These are phyloP conservation scores for Gavialis gangeticus DNA, from an alignment of 2,113 vertebrate species.

Conservation along the genomic window DNA sequence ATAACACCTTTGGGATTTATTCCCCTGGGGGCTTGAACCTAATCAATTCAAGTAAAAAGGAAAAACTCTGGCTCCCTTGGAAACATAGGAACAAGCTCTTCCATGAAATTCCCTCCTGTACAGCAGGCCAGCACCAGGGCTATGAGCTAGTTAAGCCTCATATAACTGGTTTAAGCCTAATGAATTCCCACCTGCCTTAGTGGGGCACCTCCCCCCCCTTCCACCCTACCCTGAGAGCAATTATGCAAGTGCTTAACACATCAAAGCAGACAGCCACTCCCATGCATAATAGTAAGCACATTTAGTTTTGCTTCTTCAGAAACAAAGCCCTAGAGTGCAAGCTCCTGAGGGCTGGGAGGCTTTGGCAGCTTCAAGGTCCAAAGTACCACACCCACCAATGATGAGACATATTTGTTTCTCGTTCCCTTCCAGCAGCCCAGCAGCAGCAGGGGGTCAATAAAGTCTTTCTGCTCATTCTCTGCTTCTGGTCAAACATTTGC, in stretches of 20 bases:
- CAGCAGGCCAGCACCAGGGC: background rate
- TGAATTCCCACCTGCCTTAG: background rate
- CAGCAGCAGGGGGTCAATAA: conserved; percentile 45
- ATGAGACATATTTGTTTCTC: background rate
- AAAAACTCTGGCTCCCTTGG: fast-evolving
- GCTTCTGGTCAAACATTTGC: conserved; percentile 39
- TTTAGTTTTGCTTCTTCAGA: conserved; percentile 56
- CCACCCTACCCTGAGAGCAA: background rate
- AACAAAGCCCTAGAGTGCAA: conserved; percentile 50
- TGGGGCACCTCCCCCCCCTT: too few species aligned
- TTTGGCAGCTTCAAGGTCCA: conserved; percentile 54
- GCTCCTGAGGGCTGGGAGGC: conserved; percentile 60
- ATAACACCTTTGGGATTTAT: background rate
- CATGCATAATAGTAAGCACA: conserved; percentile 38
- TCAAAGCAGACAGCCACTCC: background rate
- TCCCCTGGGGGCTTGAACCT: background rate
- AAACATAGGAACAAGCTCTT: background rate
- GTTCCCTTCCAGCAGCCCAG: conserved; percentile 52
- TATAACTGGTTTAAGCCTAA: background rate
- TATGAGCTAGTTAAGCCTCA: background rate
- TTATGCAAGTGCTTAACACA: conserved; percentile 23
- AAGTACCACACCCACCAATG: conserved; percentile 15
- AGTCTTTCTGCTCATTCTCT: conserved; percentile 51
- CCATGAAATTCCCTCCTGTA: background rate
- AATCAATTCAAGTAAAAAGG: background rate